Evolutionary conservation across 1,140 invertebrate species (phyloP).

Genomic region (Trichoplusia ni): DNA sequence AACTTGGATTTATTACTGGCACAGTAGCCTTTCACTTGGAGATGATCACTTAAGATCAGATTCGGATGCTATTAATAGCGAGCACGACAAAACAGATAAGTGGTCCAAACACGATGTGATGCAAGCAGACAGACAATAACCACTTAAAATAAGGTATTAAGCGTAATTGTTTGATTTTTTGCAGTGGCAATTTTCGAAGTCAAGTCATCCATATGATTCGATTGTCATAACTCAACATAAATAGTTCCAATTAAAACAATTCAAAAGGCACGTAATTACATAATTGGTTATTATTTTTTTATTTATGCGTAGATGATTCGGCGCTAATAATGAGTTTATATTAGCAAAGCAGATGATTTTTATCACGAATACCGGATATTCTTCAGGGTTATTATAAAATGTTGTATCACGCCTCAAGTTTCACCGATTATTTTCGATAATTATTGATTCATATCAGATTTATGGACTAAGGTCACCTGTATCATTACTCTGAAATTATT

Average conservation of each 20-base stretch:
- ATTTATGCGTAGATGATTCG: constrained; percentile 14
- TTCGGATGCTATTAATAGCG: background rate
- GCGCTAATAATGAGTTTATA: constrained; percentile 3
- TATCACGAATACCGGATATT: constrained; percentile 33
- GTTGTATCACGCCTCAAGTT: constrained; percentile 5
- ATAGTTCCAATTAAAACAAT: background rate
- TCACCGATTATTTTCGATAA: constrained; percentile 26
- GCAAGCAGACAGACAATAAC: background rate
- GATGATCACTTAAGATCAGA: background rate
- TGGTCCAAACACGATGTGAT: too few relatives aligned
- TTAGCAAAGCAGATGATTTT: constrained; percentile 19
- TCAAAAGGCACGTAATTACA: background rate
- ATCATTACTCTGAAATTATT: background rate
- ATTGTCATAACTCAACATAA: background rate
- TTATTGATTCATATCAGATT: constrained; percentile 10
- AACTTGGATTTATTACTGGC: background rate
- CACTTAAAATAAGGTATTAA: background rate
- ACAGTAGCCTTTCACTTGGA: constrained; percentile 9
- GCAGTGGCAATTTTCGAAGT: background rate
- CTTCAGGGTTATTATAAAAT: constrained; percentile 18
- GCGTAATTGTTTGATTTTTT: background rate
- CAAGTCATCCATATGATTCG: constrained; percentile 3
- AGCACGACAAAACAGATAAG: background rate
- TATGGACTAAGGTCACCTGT: background rate
- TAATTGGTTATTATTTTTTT: constrained; percentile 9